Conservation (phyloP, 2,797 vertebrate species). For the Varecia variegata region DNA sequence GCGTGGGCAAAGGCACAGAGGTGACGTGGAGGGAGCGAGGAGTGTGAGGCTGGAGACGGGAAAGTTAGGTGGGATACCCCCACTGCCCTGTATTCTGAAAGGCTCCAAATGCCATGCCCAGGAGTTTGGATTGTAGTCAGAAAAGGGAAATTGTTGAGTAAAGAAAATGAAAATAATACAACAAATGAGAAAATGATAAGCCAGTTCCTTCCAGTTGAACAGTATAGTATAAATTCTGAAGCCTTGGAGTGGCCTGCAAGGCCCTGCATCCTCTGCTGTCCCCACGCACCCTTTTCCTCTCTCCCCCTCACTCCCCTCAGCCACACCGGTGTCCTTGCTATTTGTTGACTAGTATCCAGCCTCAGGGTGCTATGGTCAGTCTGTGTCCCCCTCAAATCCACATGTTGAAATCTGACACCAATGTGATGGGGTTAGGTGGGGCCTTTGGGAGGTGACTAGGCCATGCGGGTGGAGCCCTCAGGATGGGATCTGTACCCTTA, state of each 20-base stretch:
- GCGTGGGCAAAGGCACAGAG: background rate
- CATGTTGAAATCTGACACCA: background rate
- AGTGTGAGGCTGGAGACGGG: background rate
- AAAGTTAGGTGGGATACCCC: background rate
- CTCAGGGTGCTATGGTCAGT: background rate
- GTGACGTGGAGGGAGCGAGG: rapidly evolving
- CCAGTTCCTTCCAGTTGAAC: background rate
- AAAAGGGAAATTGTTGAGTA: background rate
- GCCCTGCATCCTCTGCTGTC: no score
- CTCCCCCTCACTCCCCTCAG: background rate
- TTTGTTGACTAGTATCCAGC: background rate
- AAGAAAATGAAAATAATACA: background rate
- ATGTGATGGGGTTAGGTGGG: background rate
- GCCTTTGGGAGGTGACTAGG: background rate
- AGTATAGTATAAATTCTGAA: background rate
- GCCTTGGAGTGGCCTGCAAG: background rate
- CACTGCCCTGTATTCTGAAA: background rate
- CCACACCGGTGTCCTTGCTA: background rate
- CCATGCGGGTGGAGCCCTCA: background rate
- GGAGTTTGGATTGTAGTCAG: background rate
- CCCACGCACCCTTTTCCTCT: background rate
- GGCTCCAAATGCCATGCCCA: background rate
- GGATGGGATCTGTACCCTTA: background rate
- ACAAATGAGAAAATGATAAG: background rate
- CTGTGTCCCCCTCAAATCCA: no score